Evolutionary conservation across 1,140 invertebrate species (phyloP), one percentile per base, ranked within the genome.

Genomic region (Arctopsyche grandis): DNA sequence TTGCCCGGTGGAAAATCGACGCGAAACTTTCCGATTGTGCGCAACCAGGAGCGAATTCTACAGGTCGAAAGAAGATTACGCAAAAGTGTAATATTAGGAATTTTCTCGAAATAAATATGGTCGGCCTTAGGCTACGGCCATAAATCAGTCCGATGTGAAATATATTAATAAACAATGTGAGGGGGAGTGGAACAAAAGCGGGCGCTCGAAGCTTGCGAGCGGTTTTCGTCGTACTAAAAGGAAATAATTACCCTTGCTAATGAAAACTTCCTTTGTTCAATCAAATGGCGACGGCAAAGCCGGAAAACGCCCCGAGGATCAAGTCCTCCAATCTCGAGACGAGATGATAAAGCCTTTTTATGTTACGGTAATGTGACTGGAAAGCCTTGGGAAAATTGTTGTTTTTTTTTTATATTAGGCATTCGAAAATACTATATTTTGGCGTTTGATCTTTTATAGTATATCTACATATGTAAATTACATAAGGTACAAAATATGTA

Each of bases 201-300:
- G 21, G 26, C 66, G 24, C 38, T 69, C 26, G 26, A 69, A 69
- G 38, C 66, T 69, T 24, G 24, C 66, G 66, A 71, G 26, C 69
- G 38, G 16, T 46, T 46, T 71, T 46, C 69, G 16, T 26, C 69
- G 29, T 38, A 69, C 24, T 69, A 46, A 71, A 71, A 46, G 69
- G 69, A 74, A 74, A 58, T 74, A 74, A 74, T 74, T 74, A 74
- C 12, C 24, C 52, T 19, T 22, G 71, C 71, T 74, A 56, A 74
- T 74, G 71, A 74, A 74, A 74, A 74, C 52, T 74, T 74, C 52
- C 71, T 74, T 74, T 74, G 46, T 74, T 74, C 71, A 56, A 74
- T 74, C 46, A 56, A 74, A 70, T 10, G 12, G 12, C 12, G 26
- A 70, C 19, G 69, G 24, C 22, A 43, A 38, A 56, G 38, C 48